Evolutionary conservation across 2,113 vertebrate genomes (phyloP).

Genomic region (Pelvicachromis taeniatus): DNA sequence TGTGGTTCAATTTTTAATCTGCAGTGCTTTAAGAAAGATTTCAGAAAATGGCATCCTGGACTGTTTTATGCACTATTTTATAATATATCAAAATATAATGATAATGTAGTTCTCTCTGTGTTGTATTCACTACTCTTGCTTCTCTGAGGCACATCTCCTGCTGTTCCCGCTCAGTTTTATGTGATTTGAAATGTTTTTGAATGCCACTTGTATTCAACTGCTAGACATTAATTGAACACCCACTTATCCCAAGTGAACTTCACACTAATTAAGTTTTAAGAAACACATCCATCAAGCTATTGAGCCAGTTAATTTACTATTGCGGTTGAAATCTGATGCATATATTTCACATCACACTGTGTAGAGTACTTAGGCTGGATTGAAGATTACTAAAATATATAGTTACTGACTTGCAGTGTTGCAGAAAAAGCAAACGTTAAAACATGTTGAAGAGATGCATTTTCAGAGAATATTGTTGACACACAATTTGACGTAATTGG

Average conservation of each 20-base stretch:
- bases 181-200: conserved; percentile 61
- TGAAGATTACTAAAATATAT: not conserved
- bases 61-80: not conserved
- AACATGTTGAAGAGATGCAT: not conserved
- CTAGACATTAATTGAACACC: conserved; percentile 73
- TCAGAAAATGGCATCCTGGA: not conserved
- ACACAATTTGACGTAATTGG: not conserved
- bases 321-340: conserved; percentile 52
- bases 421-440: not conserved
- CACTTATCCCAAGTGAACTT: conserved; percentile 75
- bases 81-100: not conserved
- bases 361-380: not conserved
- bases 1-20: not conserved
- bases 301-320: conserved; percentile 70
- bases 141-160: not conserved
- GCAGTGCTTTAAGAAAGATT: not conserved
- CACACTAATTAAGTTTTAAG: conserved; percentile 78
- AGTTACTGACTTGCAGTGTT: not conserved
- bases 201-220: conserved; percentile 66
- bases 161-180: conserved; percentile 24
- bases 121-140: not conserved
- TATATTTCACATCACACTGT: conserved; percentile 16
- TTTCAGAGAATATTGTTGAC: not conserved
- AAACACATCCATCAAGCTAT: conserved; percentile 76
- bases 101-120: not conserved